Percentiles rank a stretch among this genome's conserved stretches.
Conservation (phyloP, 2,113 vertebrate species). For the Taxidea taxus region DNA sequence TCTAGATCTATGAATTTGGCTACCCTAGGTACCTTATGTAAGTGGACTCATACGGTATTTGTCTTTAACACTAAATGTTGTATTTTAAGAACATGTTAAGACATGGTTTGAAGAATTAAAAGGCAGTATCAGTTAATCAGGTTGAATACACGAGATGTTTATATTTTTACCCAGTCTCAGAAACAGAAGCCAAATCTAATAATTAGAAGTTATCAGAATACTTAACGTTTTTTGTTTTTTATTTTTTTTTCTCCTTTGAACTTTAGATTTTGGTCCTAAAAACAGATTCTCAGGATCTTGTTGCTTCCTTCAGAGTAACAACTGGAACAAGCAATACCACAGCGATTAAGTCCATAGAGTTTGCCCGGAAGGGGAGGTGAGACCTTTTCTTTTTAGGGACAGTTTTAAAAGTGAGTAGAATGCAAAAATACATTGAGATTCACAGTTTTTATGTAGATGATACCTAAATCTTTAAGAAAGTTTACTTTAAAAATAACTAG, state of each 20-base stretch:
- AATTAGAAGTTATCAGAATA: not conserved
- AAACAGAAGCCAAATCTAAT: slow-evolving; percentile 38
- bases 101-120: not conserved
- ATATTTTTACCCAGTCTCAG: slow-evolving; percentile 3
- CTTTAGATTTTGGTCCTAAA: slow-evolving; percentile 96
- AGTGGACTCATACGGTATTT: not conserved
- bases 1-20: not conserved
- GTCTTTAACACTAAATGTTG: not conserved
- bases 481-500: not conserved
- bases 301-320: slow-evolving; percentile 98
- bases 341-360: slow-evolving; percentile 98
- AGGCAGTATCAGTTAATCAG: not conserved
- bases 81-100: not conserved
- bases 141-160: not conserved
- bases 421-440: not conserved
- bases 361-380: slow-evolving; percentile 98
- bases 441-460: not conserved
- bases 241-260: slow-evolving; percentile 58
- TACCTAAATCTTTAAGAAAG: not conserved
- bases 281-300: slow-evolving; percentile 96
- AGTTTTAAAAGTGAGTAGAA: slow-evolving; percentile 11
- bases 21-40: not conserved
- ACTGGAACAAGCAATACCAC: slow-evolving; percentile 99
- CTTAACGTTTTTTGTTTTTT: slow-evolving; percentile 34
- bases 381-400: slow-evolving; percentile 7